Conservation (phyloP, 2,797 vertebrate species). For the Cryptoblepharus egeriae region DNA sequence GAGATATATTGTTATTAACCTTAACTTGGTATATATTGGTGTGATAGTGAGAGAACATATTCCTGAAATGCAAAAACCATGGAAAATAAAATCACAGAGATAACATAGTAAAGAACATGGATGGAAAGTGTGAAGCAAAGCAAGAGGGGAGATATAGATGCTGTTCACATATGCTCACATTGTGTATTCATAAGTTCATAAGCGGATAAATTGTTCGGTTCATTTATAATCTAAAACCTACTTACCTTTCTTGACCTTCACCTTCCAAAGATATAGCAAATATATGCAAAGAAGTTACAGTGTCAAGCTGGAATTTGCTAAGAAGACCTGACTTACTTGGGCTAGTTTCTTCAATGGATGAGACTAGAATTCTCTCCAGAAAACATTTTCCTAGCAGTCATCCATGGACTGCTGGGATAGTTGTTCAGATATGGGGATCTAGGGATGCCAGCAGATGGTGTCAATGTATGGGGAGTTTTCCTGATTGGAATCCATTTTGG, state of each 20-base stretch:
- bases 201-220: conserved; percentile 37
- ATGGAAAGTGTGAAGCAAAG: neutral
- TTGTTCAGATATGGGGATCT: neutral
- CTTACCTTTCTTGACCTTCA: conserved; percentile 33
- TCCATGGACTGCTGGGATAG: neutral
- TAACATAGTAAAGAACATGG: neutral
- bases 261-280: conserved; percentile 4
- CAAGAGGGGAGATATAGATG: conserved; percentile 12
- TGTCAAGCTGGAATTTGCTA: conserved; percentile 14
- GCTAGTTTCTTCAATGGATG: neutral
- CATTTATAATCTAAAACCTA: conserved; percentile 34
- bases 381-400: neutral
- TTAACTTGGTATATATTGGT: neutral
- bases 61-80: conserved; percentile 16
- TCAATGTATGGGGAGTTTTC: too few relatives aligned
- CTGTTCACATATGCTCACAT: conserved; percentile 15
- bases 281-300: neutral
- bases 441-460: too few relatives aligned
- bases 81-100: conserved; percentile 12
- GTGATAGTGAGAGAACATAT: neutral
- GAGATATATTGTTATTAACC: neutral
- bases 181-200: conserved; percentile 35
- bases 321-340: neutral
- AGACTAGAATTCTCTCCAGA: neutral
- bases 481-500: too few relatives aligned